phyloP scores from a whole-genome alignment of 2,888 invertebrate species.

The Tetropium fuscum region DNA sequence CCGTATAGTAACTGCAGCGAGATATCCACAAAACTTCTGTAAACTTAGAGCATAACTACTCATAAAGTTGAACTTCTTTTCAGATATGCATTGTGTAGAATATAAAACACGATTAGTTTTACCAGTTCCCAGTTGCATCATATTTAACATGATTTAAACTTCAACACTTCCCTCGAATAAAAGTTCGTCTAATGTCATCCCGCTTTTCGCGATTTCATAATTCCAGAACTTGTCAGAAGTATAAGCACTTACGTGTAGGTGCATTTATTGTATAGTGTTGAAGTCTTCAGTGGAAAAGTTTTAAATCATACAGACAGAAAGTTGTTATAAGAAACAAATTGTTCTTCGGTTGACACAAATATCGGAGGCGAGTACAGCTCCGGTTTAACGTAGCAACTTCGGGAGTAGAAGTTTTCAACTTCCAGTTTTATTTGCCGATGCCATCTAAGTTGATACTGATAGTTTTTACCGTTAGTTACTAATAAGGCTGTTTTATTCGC shows the following conservation, averaged over 20 bases:
- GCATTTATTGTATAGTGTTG: conserved; percentile 10
- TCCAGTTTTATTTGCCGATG: not conserved
- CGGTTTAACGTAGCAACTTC: conserved; percentile 9
- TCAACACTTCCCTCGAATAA: conserved; percentile 1
- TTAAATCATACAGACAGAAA: conserved; percentile 15
- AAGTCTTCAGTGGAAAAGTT: conserved; percentile 1
- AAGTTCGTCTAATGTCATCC: conserved; percentile 6
- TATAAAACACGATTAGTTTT: not conserved
- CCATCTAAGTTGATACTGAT: not conserved
- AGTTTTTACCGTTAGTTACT: conserved; percentile 14
- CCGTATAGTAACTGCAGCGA: too few species aligned
- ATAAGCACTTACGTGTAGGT: conserved; percentile 15
- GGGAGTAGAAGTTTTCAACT: not conserved
- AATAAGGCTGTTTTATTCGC: not conserved
- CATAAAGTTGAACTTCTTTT: too few species aligned
- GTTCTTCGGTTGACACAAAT: conserved; percentile 30
- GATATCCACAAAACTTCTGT: too few species aligned
- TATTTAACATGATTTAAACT: conserved; percentile 20
- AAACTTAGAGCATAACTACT: too few species aligned
- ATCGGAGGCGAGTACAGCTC: conserved; percentile 21
- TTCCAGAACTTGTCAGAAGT: conserved; percentile 14
- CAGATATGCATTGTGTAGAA: too few species aligned
- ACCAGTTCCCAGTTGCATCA: not conserved
- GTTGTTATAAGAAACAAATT: conserved; percentile 31
- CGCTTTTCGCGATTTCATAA: not conserved